Conservation (phyloP, 2,888 invertebrate genomes). For the Beris chalybata region DNA sequence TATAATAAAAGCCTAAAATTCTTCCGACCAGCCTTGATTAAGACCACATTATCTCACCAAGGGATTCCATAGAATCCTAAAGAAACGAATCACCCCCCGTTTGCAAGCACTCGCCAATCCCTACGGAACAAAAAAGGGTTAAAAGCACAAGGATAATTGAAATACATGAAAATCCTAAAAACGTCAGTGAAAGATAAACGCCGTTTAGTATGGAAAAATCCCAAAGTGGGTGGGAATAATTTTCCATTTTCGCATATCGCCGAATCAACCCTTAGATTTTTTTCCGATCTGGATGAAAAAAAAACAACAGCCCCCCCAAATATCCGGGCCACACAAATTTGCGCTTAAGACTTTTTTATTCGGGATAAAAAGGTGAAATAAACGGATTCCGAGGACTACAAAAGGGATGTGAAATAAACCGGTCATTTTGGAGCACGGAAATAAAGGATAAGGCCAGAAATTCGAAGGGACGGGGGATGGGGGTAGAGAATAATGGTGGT, state of each 20-base stretch:
- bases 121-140: slow-evolving; percentile 7
- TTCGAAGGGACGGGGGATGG: too few species aligned
- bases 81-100: not conserved
- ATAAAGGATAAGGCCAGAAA: too few species aligned
- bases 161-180: slow-evolving; percentile 41
- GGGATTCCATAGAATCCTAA: slow-evolving; percentile 19
- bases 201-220: slow-evolving; percentile 40
- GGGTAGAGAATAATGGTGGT: slow-evolving; percentile 6
- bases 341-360: slow-evolving; percentile 1
- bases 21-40: too few species aligned
- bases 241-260: slow-evolving; percentile 20
- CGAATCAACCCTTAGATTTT: slow-evolving; percentile 17
- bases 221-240: slow-evolving; percentile 38
- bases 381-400: not conserved
- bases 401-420: not conserved
- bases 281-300: not conserved
- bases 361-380: slow-evolving; percentile 1
- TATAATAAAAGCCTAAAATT: too few species aligned
- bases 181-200: slow-evolving; percentile 41
- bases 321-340: slow-evolving; percentile 15
- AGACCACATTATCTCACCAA: not conserved
- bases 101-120: not conserved
- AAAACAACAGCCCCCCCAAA: not conserved
- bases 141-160: slow-evolving; percentile 39
- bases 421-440: too few species aligned